Conservation (phyloP, 2,888 invertebrate species). For the Torymus tubicola region DNA sequence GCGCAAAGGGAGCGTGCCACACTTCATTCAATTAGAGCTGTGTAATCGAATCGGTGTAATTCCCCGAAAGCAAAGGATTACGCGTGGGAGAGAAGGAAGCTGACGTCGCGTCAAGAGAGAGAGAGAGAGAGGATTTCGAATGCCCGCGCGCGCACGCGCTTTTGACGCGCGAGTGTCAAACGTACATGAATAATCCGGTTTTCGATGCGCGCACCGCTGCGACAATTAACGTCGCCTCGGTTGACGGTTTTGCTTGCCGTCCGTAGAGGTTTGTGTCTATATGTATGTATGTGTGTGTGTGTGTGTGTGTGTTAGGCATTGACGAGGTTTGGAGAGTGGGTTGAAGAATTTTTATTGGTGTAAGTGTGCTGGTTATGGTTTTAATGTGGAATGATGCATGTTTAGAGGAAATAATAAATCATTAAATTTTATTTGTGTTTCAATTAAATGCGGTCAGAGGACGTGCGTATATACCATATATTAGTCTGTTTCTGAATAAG, state of each 20-base stretch:
- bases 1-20: background rate
- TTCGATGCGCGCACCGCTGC: background rate
- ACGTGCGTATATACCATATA: too few relatives aligned
- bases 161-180: slow-evolving; percentile 18
- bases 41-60: slow-evolving; percentile 11
- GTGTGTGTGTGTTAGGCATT: too few relatives aligned
- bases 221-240: too few relatives aligned
- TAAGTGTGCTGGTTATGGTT: too few relatives aligned
- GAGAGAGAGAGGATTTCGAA: background rate
- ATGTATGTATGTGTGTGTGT: background rate
- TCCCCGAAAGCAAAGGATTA: slow-evolving; percentile 20
- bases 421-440: too few relatives aligned
- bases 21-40: slow-evolving; percentile 8
- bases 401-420: too few relatives aligned
- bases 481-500: too few relatives aligned
- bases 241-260: background rate
- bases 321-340: too few relatives aligned
- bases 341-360: too few relatives aligned
- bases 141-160: background rate
- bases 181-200: slow-evolving; percentile 10
- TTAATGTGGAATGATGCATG: too few relatives aligned
- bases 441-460: too few relatives aligned
- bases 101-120: too few relatives aligned
- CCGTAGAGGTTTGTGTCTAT: background rate
- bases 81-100: background rate